Percentiles rank a stretch among this genome's conserved stretches.
These are phyloP conservation scores for Amiota communis DNA, from an alignment of 2,888 invertebrate species.

Conservation along the genomic window DNA sequence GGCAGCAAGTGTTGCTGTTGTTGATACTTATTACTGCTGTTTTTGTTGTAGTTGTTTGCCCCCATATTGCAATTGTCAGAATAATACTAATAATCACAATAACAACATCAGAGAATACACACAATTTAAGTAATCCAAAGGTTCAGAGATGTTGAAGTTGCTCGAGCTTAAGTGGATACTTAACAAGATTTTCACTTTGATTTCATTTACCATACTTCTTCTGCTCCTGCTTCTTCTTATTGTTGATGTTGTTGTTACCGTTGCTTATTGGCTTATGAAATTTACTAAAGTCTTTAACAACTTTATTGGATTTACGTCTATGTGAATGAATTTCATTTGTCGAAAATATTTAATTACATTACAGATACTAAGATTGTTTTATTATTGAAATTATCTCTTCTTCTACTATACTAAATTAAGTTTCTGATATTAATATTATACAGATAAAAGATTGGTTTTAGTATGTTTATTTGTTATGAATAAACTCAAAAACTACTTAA, in stretches of 20 bases:
- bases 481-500: too few species aligned
- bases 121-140: conserved; percentile 13
- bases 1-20: neutral
- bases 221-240: neutral
- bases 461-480: too few species aligned
- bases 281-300: neutral
- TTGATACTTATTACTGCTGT: conserved; percentile 5
- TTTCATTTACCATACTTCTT: conserved; percentile 1
- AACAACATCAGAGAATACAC: neutral
- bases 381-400: neutral
- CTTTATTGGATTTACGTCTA: neutral
- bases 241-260: neutral
- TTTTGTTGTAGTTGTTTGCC: neutral
- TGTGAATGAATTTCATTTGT: neutral
- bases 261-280: neutral
- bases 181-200: conserved; percentile 29
- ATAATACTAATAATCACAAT: conserved; percentile 17
- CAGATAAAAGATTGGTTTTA: too few species aligned
- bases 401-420: neutral
- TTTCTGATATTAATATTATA: neutral
- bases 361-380: neutral
- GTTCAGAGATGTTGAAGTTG: neutral
- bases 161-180: conserved; percentile 15
- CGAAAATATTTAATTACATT: neutral
- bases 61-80: neutral